These are phyloP conservation scores for Salvelinus sp. DNA, from an alignment of 2,113 vertebrate species.

Conservation along the genomic window DNA sequence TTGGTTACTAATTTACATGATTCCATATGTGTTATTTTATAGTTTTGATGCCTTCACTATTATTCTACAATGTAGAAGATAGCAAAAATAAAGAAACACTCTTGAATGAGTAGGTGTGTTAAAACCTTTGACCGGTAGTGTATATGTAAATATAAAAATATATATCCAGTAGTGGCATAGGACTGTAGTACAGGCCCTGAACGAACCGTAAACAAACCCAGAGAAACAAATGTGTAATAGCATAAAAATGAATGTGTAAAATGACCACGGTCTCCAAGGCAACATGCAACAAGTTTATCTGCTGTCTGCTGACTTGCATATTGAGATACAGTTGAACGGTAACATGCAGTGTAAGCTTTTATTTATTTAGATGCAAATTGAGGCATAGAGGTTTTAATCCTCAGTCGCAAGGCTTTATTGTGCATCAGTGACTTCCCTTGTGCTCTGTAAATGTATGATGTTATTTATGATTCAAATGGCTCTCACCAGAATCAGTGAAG, in stretches of 20 bases:
- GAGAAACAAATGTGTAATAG: constrained; percentile 2
- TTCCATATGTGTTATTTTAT: too few relatives aligned
- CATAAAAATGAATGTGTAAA: neutral
- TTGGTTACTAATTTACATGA: too few relatives aligned
- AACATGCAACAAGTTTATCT: constrained; percentile 49
- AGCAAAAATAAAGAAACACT: too few relatives aligned
- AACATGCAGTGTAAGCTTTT: constrained; percentile 47
- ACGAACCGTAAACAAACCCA: neutral
- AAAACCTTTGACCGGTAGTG: too few relatives aligned
- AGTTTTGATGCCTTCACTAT: too few relatives aligned
- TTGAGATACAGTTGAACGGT: constrained; percentile 35
- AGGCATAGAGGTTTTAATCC: constrained; percentile 44
- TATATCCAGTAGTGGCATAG: neutral
- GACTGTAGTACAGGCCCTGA: neutral
- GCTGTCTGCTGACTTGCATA: constrained; percentile 44
- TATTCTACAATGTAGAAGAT: too few relatives aligned
- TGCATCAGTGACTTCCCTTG: constrained; percentile 42
- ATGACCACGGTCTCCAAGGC: constrained; percentile 13
- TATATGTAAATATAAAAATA: neutral
- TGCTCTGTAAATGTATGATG: constrained; percentile 52
- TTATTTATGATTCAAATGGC: constrained; percentile 59
- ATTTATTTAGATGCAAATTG: constrained; percentile 66
- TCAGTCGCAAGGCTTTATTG: constrained; percentile 48
- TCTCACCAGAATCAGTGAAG: constrained; percentile 21
- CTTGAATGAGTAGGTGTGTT: too few relatives aligned